Percentiles rank a stretch among this genome's conserved stretches.
These are phyloP conservation scores for Ictidomys tridecemlineatus DNA, from an alignment of 2,113 vertebrate genomes.

Conservation along the genomic window DNA sequence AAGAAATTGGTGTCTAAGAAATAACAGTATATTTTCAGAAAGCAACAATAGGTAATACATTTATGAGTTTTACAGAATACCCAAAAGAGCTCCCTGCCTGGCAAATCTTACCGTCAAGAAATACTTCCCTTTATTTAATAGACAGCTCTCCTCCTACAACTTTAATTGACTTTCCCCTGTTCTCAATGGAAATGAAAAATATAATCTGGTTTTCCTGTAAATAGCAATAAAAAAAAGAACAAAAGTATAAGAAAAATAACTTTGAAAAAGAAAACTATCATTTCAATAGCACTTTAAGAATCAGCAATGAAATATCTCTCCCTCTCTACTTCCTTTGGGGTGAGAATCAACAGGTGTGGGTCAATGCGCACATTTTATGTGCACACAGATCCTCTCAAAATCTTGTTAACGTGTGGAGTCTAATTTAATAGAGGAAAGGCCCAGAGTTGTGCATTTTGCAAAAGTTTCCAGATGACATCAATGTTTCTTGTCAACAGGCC, in stretches of 20 bases:
- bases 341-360: not conserved
- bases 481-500: not conserved
- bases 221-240: not conserved
- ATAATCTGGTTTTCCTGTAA: slow-evolving; percentile 29
- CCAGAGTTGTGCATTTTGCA: not conserved
- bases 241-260: not conserved
- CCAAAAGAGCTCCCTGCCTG: not conserved
- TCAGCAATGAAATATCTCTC: not conserved
- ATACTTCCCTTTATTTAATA: slow-evolving; percentile 3
- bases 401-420: not conserved
- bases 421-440: not conserved
- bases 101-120: not conserved
- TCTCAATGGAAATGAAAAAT: slow-evolving; percentile 9
- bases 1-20: not conserved
- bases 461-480: not conserved
- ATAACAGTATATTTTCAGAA: slow-evolving; percentile 1
- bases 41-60: not conserved
- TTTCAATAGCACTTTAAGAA: not conserved
- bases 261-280: not conserved
- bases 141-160: not conserved
- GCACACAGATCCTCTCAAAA: not conserved
- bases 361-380: not conserved
- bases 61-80: not conserved
- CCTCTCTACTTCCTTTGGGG: not conserved
- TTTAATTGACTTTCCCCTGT: not conserved